phyloP scores from a whole-genome alignment of 2,797 vertebrate species.

The Myotis vivesi region DNA sequence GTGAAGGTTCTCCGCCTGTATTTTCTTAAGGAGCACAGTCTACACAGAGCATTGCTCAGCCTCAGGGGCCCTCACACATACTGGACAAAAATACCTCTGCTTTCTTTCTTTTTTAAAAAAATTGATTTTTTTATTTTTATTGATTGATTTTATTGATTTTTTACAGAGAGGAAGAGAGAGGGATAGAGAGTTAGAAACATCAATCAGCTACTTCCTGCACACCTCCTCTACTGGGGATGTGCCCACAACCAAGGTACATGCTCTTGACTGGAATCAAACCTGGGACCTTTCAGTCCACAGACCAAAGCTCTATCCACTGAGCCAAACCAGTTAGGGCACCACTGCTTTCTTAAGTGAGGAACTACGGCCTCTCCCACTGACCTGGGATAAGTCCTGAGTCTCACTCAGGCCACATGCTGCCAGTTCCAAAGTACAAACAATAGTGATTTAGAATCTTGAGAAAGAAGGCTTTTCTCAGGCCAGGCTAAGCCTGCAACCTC shows the following conservation, averaged over 20 bases:
- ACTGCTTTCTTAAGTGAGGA: not conserved
- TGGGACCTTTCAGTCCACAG: too few species aligned
- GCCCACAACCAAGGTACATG: too few species aligned
- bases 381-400: not conserved
- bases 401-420: not conserved
- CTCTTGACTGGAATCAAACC: too few species aligned
- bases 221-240: too few species aligned
- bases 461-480: not conserved
- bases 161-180: too few species aligned
- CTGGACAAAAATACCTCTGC: not conserved
- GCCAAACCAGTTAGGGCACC: too few species aligned
- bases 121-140: too few species aligned
- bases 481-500: constrained; percentile 16
- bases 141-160: too few species aligned
- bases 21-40: not conserved
- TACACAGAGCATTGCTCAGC: not conserved
- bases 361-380: not conserved
- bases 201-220: too few species aligned
- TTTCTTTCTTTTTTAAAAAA: too few species aligned
- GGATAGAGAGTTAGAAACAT: too few species aligned
- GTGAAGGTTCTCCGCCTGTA: not conserved
- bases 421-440: not conserved
- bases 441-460: not conserved
- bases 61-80: not conserved
- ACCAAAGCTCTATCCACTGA: too few species aligned